These are phyloP conservation scores for Mohoua ochrocephala DNA, from an alignment of 2,113 vertebrate species.

Conservation along the genomic window DNA sequence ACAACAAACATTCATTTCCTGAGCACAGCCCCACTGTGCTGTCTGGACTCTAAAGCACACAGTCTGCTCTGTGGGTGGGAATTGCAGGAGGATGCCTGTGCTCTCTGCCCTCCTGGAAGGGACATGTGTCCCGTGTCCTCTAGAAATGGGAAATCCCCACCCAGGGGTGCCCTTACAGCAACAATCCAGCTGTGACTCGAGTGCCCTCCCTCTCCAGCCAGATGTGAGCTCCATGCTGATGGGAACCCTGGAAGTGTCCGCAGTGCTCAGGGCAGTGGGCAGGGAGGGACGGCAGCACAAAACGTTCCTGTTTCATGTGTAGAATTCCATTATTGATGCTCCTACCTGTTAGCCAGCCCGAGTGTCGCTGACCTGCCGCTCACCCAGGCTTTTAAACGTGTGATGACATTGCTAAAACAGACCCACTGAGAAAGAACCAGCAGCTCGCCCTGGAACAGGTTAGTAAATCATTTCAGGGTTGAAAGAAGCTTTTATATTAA, in stretches of 20 bases:
- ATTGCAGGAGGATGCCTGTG: neutral
- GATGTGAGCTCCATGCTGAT: neutral
- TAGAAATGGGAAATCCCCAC: neutral
- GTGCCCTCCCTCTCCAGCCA: neutral
- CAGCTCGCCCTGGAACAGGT: neutral
- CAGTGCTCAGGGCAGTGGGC: neutral
- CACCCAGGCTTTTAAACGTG: neutral
- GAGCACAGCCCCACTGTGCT: neutral
- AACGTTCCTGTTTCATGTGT: accelerated
- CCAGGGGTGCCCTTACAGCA: neutral
- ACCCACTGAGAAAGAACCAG: neutral
- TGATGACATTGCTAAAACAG: neutral
- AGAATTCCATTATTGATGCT: neutral
- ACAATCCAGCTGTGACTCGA: neutral
- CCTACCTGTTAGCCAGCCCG: neutral
- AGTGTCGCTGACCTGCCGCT: neutral
- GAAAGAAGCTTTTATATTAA: constrained; percentile 28
- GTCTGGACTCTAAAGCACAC: neutral
- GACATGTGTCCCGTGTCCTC: neutral
- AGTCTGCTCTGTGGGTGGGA: neutral
- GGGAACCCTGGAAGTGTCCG: neutral
- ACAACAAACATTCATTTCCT: neutral
- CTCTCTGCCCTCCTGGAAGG: neutral
- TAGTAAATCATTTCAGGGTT: neutral
- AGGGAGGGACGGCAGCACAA: neutral